Percentiles rank a stretch among this genome's conserved stretches.
Conservation (phyloP, 23 tunicate genomes). For the Trididemnum clinides region DNA sequence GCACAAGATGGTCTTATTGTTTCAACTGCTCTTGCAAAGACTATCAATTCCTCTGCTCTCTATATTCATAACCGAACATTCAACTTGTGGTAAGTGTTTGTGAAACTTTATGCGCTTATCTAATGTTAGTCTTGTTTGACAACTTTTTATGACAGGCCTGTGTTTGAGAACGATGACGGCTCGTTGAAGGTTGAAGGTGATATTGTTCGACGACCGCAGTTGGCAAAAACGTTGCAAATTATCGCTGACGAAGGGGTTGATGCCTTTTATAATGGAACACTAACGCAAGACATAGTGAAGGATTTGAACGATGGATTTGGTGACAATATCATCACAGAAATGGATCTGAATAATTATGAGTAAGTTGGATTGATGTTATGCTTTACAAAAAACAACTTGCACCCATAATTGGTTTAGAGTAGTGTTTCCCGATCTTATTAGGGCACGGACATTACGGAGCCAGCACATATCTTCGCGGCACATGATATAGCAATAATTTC, state of each 20-base stretch:
- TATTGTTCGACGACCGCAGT: slow-evolving; percentile 44
- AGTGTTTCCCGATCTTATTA: no score
- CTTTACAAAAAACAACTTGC: no score
- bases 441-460: no score
- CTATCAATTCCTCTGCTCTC: slow-evolving; percentile 30
- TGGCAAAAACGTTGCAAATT: slow-evolving; percentile 73
- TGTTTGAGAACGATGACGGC: slow-evolving; percentile 85
- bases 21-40: slow-evolving; percentile 49
- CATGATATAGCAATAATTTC: no score
- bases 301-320: slow-evolving; percentile 81
- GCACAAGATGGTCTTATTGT: slow-evolving; percentile 66
- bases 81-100: slow-evolving; percentile 66
- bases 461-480: no score
- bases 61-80: slow-evolving; percentile 51
- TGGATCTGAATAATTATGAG: slow-evolving; percentile 73
- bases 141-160: slow-evolving; percentile 62
- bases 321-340: slow-evolving; percentile 62
- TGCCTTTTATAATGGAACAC: slow-evolving; percentile 76
- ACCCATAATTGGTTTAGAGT: no score
- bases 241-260: slow-evolving; percentile 76
- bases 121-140: no score
- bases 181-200: slow-evolving; percentile 85
- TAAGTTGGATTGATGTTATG: no score
- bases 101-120: no score
- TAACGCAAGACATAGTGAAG: slow-evolving; percentile 59